phyloP scores from a whole-genome alignment of 1,140 invertebrate genomes.

The Solenopsis fugax region DNA sequence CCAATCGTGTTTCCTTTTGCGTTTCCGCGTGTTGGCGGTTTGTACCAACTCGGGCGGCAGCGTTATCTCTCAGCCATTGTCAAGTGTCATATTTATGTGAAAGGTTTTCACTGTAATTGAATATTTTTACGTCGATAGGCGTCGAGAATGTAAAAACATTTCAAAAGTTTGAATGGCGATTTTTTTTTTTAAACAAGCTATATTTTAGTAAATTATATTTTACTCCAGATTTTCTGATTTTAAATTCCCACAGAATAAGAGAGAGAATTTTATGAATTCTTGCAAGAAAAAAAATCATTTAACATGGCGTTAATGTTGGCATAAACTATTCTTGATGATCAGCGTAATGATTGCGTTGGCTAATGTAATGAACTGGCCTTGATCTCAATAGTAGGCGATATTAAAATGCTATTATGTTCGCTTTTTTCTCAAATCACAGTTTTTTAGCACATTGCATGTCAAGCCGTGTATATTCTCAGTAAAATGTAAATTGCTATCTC shows the following conservation, averaged over 20 bases:
- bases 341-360: not conserved
- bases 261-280: not conserved
- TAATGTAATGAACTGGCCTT: not conserved
- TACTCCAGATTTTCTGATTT: not conserved
- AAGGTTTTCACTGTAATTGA: not conserved
- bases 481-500: not conserved
- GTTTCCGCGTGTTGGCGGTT: constrained; percentile 28
- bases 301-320: constrained; percentile 2
- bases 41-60: not conserved
- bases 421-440: not conserved
- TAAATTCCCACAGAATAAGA: not conserved
- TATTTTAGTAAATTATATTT: not conserved
- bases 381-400: constrained; percentile 5
- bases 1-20: constrained; percentile 48
- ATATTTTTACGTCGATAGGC: not conserved
- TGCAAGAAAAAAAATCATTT: not conserved
- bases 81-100: not conserved
- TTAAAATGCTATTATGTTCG: constrained; percentile 2
- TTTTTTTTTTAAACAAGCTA: not conserved
- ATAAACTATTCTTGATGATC: constrained; percentile 1
- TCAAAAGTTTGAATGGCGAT: not conserved
- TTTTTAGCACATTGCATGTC: not conserved
- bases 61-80: constrained; percentile 26
- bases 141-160: not conserved
- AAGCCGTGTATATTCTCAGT: not conserved